Evolutionary conservation across 30 jellyfish, hydroid and myxozoan species (phyloP), one percentile per base, ranked within the genome.

Genomic region (Aurelia sp.): DNA sequence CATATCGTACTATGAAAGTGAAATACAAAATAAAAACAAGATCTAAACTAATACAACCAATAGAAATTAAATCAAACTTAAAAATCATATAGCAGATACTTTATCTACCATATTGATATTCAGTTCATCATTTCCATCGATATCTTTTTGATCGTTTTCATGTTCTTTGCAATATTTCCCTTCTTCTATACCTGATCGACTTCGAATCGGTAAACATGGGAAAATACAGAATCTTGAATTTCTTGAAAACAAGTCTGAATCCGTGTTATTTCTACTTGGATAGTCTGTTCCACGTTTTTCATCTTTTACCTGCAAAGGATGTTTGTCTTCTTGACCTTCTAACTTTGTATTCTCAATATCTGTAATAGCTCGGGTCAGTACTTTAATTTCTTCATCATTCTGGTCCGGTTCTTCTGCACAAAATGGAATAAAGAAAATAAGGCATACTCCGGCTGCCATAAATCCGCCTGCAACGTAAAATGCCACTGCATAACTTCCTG

Each of bases 381-480:
- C 74, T 27, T 35, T 50, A 13, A n/a, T 40, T 18, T 37, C 65
- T 5, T 84, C 93, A 23, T 64, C 78, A 9, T 13, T 20, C 31
- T n/a, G 35, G 13, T 40, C 81, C 52, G 40, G n/a, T 11, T 13
- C 4, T 23, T 72, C 87, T 13, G 93, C 86, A 51, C 86, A 87
- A 53, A 60, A 86, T n/a, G 94, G 96, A 4, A 95, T 87, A 30
- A 95, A 60, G 81, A 88, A 95, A 86, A 95, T 89, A 76, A 95
- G 89, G n/a, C 92, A 61, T 1, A 95, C 99, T 44, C 99, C 99
- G 7, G 91, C 91, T 11, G 97, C 92, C 92, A 91, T 95, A 77
- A 88, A 80, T 17, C 94, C 88, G 17, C 99, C 99, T 31, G 99
- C 97, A 13, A 90, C 99, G 71, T 64, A 90, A 64, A 95, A 95